phyloP scores from a whole-genome alignment of 2,113 vertebrate species.

The Penelope pileata region DNA sequence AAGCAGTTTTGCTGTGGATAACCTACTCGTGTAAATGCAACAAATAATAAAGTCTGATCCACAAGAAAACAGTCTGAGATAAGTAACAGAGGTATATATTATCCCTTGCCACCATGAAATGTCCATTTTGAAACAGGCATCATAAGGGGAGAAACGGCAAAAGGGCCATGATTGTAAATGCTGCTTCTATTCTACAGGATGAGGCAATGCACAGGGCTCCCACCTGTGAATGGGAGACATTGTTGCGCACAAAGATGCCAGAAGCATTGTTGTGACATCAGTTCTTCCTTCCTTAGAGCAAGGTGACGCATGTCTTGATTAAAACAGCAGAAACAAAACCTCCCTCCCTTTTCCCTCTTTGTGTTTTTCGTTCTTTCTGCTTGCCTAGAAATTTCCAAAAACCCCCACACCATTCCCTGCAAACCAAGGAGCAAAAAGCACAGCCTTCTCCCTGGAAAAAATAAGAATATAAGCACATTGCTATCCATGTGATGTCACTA shows the following conservation, averaged over 20 bases:
- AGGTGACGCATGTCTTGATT: not conserved
- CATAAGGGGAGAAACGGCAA: slow-evolving; percentile 1
- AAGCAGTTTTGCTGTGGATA: slow-evolving; percentile 65
- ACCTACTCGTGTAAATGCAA: slow-evolving; percentile 68
- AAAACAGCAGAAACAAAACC: not conserved
- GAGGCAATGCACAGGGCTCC: not conserved
- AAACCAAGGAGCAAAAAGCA: slow-evolving; percentile 35
- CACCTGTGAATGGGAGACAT: not conserved
- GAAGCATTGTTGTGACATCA: not conserved
- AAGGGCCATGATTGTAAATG: slow-evolving; percentile 21
- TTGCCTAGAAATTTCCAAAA: slow-evolving; percentile 1
- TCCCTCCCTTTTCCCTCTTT: not conserved
- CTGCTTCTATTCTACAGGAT: not conserved
- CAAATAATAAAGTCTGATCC: slow-evolving; percentile 61
- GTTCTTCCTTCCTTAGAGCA: slow-evolving; percentile 32
- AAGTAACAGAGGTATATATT: slow-evolving; percentile 26
- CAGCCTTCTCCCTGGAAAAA: slow-evolving; percentile 44
- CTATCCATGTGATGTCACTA: slow-evolving; percentile 31
- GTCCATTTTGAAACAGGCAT: not conserved
- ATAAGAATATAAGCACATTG: slow-evolving; percentile 24
- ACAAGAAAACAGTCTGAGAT: slow-evolving; percentile 30
- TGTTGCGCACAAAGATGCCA: not conserved
- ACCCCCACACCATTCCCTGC: not conserved
- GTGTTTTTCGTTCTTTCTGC: not conserved
- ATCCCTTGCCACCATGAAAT: slow-evolving; percentile 38